A percentile compares a stretch with the other conserved stretches of the same genome.
phyloP scores from a whole-genome alignment of 2,113 vertebrate species.

The Pseudorasbora parva region DNA sequence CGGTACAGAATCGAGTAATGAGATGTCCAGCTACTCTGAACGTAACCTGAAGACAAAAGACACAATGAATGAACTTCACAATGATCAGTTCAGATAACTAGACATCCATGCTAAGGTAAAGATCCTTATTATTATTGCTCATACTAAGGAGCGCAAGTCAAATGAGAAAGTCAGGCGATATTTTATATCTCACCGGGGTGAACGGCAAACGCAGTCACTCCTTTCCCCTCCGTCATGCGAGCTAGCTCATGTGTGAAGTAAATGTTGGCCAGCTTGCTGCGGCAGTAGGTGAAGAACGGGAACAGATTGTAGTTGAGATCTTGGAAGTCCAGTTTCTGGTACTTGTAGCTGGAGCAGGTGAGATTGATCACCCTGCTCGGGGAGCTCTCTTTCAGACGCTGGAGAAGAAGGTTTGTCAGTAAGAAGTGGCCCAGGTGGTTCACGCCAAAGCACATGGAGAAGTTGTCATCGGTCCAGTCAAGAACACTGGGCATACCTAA shows the following conservation, averaged over 20 bases:
- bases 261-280: slow-evolving; percentile 82
- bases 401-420: slow-evolving; percentile 78
- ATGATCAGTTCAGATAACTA: neutral
- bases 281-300: slow-evolving; percentile 81
- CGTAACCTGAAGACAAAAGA: slow-evolving; percentile 70
- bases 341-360: slow-evolving; percentile 80
- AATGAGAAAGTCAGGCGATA: too few relatives aligned
- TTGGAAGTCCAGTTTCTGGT: slow-evolving; percentile 79
- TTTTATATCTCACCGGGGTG: slow-evolving; percentile 73
- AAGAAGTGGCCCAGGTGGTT: slow-evolving; percentile 85
- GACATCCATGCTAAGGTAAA: neutral
- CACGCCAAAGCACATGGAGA: slow-evolving; percentile 81
- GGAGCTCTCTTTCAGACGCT: slow-evolving; percentile 73
- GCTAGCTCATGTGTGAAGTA: slow-evolving; percentile 82
- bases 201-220: slow-evolving; percentile 74
- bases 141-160: neutral
- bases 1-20: slow-evolving; percentile 78
- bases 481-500: slow-evolving; percentile 78
- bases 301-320: slow-evolving; percentile 82
- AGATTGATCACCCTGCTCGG: slow-evolving; percentile 79
- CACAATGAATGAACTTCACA: neutral
- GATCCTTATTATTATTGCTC: neutral
- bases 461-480: slow-evolving; percentile 80
- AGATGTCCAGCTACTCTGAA: slow-evolving; percentile 76
- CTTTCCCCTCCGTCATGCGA: slow-evolving; percentile 73